A percentile compares a stretch with the other conserved stretches of the same genome.
Evolutionary conservation across 2,113 vertebrate species (phyloP).

Genomic region (Octodon degus): DNA sequence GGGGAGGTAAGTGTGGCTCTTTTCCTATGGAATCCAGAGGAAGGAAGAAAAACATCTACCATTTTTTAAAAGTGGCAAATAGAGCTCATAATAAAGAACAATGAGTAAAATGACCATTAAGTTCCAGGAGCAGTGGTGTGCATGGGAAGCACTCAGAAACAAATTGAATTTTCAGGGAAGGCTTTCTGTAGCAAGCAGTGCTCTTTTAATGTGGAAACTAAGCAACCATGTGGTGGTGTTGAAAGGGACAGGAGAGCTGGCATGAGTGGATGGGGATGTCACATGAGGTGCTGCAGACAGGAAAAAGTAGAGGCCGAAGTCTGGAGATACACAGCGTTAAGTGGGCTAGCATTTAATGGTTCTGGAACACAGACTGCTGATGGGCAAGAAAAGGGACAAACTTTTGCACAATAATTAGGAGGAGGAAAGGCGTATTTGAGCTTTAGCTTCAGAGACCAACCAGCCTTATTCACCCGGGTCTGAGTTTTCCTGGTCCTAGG

Average conservation of each 20-base stretch:
- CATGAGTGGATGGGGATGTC: background rate
- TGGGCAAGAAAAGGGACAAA: background rate
- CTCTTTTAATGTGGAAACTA: background rate
- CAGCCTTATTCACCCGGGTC: background rate
- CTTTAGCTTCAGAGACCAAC: background rate
- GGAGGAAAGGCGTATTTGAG: background rate
- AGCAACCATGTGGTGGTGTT: no score
- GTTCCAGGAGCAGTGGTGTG: background rate
- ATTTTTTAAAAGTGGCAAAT: background rate
- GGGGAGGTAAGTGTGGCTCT: background rate
- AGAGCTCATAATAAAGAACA: background rate
- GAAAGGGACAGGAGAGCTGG: no score
- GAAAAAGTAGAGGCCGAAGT: background rate
- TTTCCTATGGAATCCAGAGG: background rate
- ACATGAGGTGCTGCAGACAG: no score
- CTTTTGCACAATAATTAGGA: background rate
- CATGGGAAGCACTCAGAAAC: background rate
- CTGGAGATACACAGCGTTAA: background rate
- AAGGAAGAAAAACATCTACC: background rate
- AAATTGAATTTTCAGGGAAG: background rate
- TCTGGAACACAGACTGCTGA: background rate
- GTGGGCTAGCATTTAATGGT: background rate
- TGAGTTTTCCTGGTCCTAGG: background rate
- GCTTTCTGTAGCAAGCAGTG: background rate
- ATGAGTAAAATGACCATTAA: background rate